Conservation (phyloP, 2,797 vertebrate species). For the Cossypha heuglini region DNA sequence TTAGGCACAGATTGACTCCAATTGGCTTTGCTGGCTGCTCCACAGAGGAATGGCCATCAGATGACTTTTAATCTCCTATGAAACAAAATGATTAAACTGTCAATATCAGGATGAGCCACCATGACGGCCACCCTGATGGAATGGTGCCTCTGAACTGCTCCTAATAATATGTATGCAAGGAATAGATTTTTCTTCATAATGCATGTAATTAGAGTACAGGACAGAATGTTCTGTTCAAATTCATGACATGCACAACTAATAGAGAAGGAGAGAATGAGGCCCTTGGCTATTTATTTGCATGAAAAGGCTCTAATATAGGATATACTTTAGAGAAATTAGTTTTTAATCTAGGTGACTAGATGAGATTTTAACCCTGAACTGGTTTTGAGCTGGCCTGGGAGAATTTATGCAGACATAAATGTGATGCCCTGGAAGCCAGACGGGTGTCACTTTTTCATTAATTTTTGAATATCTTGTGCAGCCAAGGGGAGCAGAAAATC, state of each 20-base stretch:
- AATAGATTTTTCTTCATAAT: constrained; percentile 76
- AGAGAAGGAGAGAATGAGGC: constrained; percentile 74
- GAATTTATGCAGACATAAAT: constrained; percentile 87
- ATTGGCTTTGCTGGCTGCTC: constrained; percentile 57
- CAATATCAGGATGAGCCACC: constrained; percentile 72
- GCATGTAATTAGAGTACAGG: constrained; percentile 82
- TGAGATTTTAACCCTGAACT: constrained; percentile 90
- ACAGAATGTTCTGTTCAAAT: constrained; percentile 79
- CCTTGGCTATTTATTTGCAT: constrained; percentile 90
- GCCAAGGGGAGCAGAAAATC: constrained; percentile 79
- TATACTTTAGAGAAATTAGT: constrained; percentile 87
- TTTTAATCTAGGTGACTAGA: constrained; percentile 94
- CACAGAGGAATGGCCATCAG: constrained; percentile 46
- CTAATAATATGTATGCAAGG: constrained; percentile 69
- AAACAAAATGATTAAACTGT: constrained; percentile 78
- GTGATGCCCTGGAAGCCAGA: constrained; percentile 74
- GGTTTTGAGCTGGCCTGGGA: constrained; percentile 81
- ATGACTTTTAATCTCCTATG: constrained; percentile 72
- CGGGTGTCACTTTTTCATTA: constrained; percentile 86
- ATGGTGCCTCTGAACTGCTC: constrained; percentile 21
- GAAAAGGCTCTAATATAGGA: constrained; percentile 84
- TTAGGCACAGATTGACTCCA: constrained; percentile 63
- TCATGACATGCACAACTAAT: constrained; percentile 78
- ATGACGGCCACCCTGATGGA: constrained; percentile 67
- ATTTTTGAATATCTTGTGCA: constrained; percentile 81